Evolutionary conservation across 2,797 vertebrate genomes (phyloP).

Genomic region (Pempheris klunzingeri): DNA sequence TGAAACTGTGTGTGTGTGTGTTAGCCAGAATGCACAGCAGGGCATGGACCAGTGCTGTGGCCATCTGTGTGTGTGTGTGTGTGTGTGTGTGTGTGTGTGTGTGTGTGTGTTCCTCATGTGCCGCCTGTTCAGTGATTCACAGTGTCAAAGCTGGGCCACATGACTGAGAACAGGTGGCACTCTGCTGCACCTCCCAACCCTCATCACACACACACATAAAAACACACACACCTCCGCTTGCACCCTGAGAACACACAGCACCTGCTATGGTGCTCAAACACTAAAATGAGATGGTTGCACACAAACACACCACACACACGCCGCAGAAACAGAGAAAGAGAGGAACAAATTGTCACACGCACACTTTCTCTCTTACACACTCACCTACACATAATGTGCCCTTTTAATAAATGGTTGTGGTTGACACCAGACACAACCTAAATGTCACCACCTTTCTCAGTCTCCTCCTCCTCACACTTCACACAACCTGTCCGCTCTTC

Average conservation of each 20-base stretch:
- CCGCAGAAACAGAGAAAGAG: not conserved
- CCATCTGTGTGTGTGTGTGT: constrained; percentile 76
- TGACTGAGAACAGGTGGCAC: constrained; percentile 80
- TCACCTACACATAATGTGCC: not conserved
- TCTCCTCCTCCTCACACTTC: constrained; percentile 17
- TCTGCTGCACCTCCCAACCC: constrained; percentile 50
- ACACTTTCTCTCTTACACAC: not conserved
- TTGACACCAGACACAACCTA: constrained; percentile 23
- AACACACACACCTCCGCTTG: constrained; percentile 37
- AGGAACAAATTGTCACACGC: not conserved
- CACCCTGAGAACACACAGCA: constrained; percentile 44
- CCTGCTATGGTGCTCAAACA: constrained; percentile 40
- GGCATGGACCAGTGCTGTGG: constrained; percentile 55
- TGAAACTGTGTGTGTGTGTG: constrained; percentile 57
- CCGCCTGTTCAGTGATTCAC: constrained; percentile 76
- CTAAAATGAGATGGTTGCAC: constrained; percentile 19
- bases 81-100: constrained; percentile 47
- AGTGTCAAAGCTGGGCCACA: constrained; percentile 63
- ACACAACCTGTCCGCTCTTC: not conserved
- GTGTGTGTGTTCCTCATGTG: constrained; percentile 62
- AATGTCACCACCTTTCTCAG: constrained; percentile 43
- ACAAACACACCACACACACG: constrained; percentile 22
- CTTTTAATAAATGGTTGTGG: constrained; percentile 28
- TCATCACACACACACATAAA: constrained; percentile 30
- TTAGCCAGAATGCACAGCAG: constrained; percentile 64